Base-by-base conservation (phyloP, 2,113 vertebrate species). In the Carlito syrichta region DNA sequence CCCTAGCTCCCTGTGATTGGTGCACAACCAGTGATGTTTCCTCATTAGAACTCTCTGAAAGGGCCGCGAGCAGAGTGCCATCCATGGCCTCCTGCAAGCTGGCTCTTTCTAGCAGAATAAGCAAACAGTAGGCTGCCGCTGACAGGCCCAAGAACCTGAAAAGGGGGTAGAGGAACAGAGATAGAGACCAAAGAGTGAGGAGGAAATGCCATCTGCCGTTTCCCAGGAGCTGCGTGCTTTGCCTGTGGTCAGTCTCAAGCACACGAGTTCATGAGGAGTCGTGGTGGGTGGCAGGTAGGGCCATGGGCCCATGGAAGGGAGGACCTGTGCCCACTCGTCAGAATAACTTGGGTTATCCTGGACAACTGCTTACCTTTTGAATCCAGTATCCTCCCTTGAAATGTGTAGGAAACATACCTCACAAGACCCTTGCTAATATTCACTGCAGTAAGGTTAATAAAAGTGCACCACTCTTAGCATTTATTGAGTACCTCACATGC, bases 401-500 rank as follows among this genome's bases (percentile, higher is more conserved):
- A 32, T 16, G 12, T 16, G 19, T 3, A 52, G 45, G 40, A 14
- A 3, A 16, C 25, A 19, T 2, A 4, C 5, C 1, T 27, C 9
- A 4, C 2, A 52, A 79, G 84, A 68, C 30, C 17, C 62, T 85
- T 52, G 62, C 66, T 60, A 17, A 12, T 19, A 13, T 9, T 45
- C 69, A 5, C 20, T 23, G 10, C 19, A 6, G 27, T 27, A 38
- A 86, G 43, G 25, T 11, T 74, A 45, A 74, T 16, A 6, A 27
- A 32, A 50, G 3, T 48, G 19, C 54, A 40, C 23, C 23, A 8
- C 50, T 56, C 2, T 82, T 10, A 40, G 66, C 40, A 23, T 63
- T 48, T 60, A 16, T 5, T 5, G 25, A 91, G 54, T 10, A 27
- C 17, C 3, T 77, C 32, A 73, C n/a, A 58, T 4, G 35, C 52